Conservation (phyloP, 2,113 vertebrate genomes). For the Hippocampus comes region DNA sequence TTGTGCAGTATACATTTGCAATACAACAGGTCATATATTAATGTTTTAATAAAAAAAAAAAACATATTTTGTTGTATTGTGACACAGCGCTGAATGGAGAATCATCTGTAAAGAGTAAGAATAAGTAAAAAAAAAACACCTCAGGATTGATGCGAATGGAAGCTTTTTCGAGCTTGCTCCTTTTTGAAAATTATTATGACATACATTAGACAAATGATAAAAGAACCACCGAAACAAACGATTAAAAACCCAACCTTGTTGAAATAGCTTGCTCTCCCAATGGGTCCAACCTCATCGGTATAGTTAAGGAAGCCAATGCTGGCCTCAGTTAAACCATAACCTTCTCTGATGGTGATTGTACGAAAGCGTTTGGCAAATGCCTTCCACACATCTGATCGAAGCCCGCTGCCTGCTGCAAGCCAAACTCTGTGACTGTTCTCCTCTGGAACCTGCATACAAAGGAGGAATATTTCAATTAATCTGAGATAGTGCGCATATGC, state of each 20-base stretch:
- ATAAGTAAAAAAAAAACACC: too few relatives aligned
- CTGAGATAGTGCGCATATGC: neutral
- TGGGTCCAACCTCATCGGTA: slow-evolving; percentile 73
- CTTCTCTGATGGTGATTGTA: slow-evolving; percentile 76
- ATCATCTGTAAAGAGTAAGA: too few relatives aligned
- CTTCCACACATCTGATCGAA: slow-evolving; percentile 81
- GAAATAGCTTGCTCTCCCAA: slow-evolving; percentile 82
- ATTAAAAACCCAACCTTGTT: slow-evolving; percentile 55
- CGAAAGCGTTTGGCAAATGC: slow-evolving; percentile 78
- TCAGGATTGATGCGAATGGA: too few relatives aligned
- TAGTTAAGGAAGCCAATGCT: slow-evolving; percentile 87
- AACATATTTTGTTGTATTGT: too few relatives aligned
- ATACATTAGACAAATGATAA: neutral
- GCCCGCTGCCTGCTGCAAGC: slow-evolving; percentile 78
- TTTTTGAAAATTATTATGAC: neutral
- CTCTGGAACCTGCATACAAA: slow-evolving; percentile 53
- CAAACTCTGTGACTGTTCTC: slow-evolving; percentile 73
- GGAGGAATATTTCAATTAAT: neutral
- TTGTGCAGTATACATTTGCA: neutral
- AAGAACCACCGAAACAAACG: neutral
- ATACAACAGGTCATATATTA: neutral
- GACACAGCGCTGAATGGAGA: too few relatives aligned
- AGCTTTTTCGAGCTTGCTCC: neutral
- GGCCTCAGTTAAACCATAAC: slow-evolving; percentile 82
- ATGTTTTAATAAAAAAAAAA: neutral